Conservation (phyloP, 2,888 invertebrate genomes). For the Silvanus unidentatus region DNA sequence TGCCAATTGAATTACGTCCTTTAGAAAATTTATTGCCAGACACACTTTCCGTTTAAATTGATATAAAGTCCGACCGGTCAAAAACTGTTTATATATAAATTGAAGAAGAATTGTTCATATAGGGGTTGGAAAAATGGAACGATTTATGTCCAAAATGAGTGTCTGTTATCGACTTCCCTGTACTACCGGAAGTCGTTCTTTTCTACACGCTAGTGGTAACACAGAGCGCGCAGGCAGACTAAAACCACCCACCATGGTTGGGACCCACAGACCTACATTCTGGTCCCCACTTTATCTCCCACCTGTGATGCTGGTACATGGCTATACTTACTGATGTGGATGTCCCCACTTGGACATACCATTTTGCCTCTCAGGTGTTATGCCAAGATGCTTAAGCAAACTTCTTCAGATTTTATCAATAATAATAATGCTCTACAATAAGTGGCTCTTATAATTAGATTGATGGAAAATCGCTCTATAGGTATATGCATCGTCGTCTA, state of each 20-base stretch:
- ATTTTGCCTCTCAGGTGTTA: conserved; percentile 16
- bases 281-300: conserved; percentile 32
- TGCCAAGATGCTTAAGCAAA: conserved; percentile 21
- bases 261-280: conserved; percentile 45
- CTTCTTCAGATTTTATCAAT: conserved; percentile 18
- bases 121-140: conserved; percentile 5
- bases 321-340: conserved; percentile 7
- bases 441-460: conserved; percentile 1
- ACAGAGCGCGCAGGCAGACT: conserved; percentile 40
- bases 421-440: conserved; percentile 7
- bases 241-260: conserved; percentile 42
- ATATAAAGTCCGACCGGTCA: no score
- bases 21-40: no score
- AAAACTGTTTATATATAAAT: not conserved
- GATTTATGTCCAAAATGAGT: conserved; percentile 7
- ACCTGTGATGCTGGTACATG: conserved; percentile 8
- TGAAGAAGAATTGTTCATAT: no score
- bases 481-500: conserved; percentile 8
- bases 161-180: conserved; percentile 32
- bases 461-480: not conserved
- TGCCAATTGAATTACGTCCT: not conserved
- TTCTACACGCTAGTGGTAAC: conserved; percentile 38
- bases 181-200: conserved; percentile 34
- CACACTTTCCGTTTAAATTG: no score
- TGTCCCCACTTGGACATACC: conserved; percentile 18